Percentiles rank a stretch among this genome's conserved stretches.
Evolutionary conservation across 2,113 vertebrate genomes (phyloP).

Genomic region (Chauna torquata): DNA sequence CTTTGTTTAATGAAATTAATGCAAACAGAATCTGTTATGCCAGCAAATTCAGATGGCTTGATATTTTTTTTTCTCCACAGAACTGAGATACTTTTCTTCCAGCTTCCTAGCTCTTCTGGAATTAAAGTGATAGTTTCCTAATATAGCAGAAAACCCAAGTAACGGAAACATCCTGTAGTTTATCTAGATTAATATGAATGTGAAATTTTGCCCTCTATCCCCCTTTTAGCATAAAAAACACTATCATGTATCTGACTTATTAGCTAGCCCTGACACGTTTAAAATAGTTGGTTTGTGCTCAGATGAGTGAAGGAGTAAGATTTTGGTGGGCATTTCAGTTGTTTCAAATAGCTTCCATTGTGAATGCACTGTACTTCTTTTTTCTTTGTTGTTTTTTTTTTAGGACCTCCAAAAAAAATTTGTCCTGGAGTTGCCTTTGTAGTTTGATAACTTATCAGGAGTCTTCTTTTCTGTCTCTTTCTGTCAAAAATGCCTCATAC

Average conservation of each 20-base stretch:
- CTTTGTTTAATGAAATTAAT: not conserved
- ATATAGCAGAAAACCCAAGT: not conserved
- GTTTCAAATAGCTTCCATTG: not conserved
- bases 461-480: not conserved
- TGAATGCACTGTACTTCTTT: not conserved
- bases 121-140: not conserved
- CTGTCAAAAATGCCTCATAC: not conserved
- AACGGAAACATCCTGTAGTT: not conserved
- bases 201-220: not conserved
- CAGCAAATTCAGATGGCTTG: not conserved
- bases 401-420: not conserved
- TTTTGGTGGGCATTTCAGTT: not conserved
- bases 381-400: not conserved
- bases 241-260: not conserved
- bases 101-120: not conserved
- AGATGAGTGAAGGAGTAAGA: not conserved
- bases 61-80: not conserved
- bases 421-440: not conserved
- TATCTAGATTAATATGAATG: not conserved
- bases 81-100: not conserved
- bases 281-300: not conserved
- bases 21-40: not conserved
- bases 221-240: not conserved
- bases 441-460: not conserved
- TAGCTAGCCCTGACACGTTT: not conserved